Evolutionary conservation across 2,888 invertebrate genomes (phyloP).

Genomic region (Apamea sordens): DNA sequence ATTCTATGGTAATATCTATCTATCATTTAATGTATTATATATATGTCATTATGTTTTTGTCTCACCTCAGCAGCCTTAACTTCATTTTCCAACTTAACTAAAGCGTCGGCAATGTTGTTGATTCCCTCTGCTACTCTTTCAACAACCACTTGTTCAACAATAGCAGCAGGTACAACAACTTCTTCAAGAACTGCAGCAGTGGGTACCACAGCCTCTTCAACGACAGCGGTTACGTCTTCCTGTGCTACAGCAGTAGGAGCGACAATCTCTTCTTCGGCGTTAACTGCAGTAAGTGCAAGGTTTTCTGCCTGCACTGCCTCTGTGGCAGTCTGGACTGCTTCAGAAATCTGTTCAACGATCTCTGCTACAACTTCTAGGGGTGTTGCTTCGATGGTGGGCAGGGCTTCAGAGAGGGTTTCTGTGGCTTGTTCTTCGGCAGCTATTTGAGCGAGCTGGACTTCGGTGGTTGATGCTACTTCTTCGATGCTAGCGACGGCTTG

Average conservation of each 20-base stretch:
- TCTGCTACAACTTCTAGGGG: slow-evolving; percentile 50
- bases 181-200: slow-evolving; percentile 38
- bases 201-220: slow-evolving; percentile 41
- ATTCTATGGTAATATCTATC: too few relatives aligned
- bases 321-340: slow-evolving; percentile 32
- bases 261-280: slow-evolving; percentile 24
- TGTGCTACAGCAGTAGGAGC: slow-evolving; percentile 27
- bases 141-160: slow-evolving; percentile 50
- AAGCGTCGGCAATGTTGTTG: slow-evolving; percentile 79
- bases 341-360: slow-evolving; percentile 41
- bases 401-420: slow-evolving; percentile 46
- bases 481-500: slow-evolving; percentile 54
- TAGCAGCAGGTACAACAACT: slow-evolving; percentile 14
- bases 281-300: slow-evolving; percentile 21
- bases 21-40: neutral
- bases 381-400: slow-evolving; percentile 40
- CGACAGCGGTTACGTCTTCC: slow-evolving; percentile 29
- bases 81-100: slow-evolving; percentile 80
- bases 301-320: slow-evolving; percentile 47
- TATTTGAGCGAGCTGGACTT: slow-evolving; percentile 36
- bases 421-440: slow-evolving; percentile 54
- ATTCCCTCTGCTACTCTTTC: slow-evolving; percentile 64
- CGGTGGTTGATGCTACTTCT: slow-evolving; percentile 56
- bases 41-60: neutral
- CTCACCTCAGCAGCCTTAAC: slow-evolving; percentile 78